phyloP scores from a whole-genome alignment of 2,888 invertebrate genomes.

The Gymnosoma rotundatum region DNA sequence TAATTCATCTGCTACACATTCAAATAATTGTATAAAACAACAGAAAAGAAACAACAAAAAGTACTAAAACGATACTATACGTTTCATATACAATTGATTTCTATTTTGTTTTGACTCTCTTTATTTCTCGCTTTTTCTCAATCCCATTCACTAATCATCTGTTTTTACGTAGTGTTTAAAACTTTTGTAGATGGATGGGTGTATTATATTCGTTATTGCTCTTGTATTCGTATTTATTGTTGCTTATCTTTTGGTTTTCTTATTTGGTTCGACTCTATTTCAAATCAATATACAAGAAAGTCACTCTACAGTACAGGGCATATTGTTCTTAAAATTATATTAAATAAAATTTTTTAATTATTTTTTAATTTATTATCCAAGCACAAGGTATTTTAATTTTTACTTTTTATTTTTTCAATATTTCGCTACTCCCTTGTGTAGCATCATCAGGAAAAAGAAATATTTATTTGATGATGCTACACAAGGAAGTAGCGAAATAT shows the following conservation, averaged over 20 bases:
- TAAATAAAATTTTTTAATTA: too few species aligned
- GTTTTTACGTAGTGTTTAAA: constrained; percentile 46
- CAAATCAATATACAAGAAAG: too few species aligned
- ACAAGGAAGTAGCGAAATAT: too few species aligned
- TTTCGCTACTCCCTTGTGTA: too few species aligned
- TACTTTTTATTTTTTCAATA: too few species aligned
- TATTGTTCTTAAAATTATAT: too few species aligned
- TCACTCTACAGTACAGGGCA: background rate
- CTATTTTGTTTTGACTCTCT: constrained; percentile 62
- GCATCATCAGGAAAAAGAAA: too few species aligned
- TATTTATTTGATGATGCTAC: too few species aligned
- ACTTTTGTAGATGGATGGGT: constrained; percentile 13
- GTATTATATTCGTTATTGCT: constrained; percentile 26
- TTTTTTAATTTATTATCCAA: too few species aligned
- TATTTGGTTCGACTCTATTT: constrained; percentile 30
- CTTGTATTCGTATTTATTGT: constrained; percentile 49
- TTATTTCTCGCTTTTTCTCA: constrained; percentile 35
- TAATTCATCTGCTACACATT: constrained; percentile 56
- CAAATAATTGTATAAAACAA: constrained; percentile 44
- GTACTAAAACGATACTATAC: constrained; percentile 35
- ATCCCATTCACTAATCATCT: background rate
- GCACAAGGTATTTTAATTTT: too few species aligned
- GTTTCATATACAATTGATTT: constrained; percentile 36
- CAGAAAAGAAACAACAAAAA: constrained; percentile 4
- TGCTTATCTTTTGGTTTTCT: constrained; percentile 50